phyloP scores from a whole-genome alignment of 2,888 invertebrate species.

The Diaprepes abbreviatus region DNA sequence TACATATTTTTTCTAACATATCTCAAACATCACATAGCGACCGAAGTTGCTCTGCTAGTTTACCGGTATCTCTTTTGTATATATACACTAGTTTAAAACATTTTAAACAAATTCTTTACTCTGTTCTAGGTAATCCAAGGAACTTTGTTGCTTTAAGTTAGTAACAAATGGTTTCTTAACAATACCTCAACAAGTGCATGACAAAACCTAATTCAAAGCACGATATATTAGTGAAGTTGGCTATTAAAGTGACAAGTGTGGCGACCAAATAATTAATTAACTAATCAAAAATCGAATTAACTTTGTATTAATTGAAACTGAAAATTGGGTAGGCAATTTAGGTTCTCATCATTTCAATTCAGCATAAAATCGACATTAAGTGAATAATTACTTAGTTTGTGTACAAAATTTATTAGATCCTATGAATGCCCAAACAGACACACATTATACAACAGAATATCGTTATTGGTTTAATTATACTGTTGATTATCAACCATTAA shows the following conservation, averaged over 20 bases:
- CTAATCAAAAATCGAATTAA: conserved; percentile 27
- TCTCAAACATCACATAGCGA: no score
- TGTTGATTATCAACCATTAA: neutral
- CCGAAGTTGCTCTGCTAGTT: no score
- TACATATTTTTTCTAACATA: no score
- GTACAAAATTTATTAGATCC: conserved; percentile 5
- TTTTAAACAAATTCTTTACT: no score
- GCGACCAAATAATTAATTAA: conserved; percentile 6
- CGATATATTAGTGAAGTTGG: neutral
- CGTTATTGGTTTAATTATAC: neutral
- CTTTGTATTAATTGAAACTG: conserved; percentile 22
- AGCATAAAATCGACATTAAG: conserved; percentile 18
- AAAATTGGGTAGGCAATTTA: conserved; percentile 20
- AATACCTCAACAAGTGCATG: no score
- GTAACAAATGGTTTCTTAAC: no score
- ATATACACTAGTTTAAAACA: no score
- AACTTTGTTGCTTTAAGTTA: no score
- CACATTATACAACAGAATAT: neutral
- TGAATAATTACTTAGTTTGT: conserved; percentile 14
- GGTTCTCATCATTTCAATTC: conserved; percentile 5
- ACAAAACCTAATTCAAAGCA: no score
- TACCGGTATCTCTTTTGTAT: no score
- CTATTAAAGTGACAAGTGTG: neutral
- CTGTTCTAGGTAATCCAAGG: no score
- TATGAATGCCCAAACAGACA: neutral